A percentile compares a stretch with the other conserved stretches of the same genome.
These are phyloP conservation scores for Choreutis nemorana DNA, from an alignment of 2,888 invertebrate genomes.

Conservation along the genomic window DNA sequence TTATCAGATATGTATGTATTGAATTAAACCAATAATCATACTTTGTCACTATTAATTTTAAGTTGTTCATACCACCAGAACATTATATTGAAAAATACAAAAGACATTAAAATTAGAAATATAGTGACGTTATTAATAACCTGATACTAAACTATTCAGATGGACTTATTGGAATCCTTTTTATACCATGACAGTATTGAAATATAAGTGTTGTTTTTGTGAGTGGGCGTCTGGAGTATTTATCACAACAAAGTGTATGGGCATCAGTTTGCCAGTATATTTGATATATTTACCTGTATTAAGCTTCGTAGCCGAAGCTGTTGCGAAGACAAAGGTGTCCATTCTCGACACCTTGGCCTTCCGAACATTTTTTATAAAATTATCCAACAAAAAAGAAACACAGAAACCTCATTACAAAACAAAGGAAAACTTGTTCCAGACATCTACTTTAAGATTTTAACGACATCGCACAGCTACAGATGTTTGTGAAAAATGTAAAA, in stretches of 20 bases:
- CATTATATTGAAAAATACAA: neutral
- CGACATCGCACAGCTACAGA: too few relatives aligned
- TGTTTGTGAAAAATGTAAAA: too few relatives aligned
- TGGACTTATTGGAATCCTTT: neutral
- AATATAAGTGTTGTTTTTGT: neutral
- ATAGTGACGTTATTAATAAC: neutral
- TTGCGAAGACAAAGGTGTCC: conserved; percentile 84
- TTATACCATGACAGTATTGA: conserved; percentile 1
- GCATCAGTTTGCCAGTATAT: neutral
- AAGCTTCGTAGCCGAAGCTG: conserved; percentile 84
- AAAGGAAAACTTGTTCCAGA: too few relatives aligned
- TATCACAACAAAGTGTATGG: conserved; percentile 18
- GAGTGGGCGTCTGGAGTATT: conserved; percentile 45
- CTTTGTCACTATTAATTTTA: too few relatives aligned
- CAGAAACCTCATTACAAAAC: conserved; percentile 8
- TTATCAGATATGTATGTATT: too few relatives aligned
- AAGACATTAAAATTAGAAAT: neutral
- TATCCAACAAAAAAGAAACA: conserved; percentile 13
- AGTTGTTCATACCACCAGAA: too few relatives aligned
- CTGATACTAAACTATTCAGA: neutral
- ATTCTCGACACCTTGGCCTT: conserved; percentile 76
- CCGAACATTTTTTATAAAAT: conserved; percentile 52
- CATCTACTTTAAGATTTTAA: too few relatives aligned
- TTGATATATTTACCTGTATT: conserved; percentile 66
- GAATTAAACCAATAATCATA: too few relatives aligned